Conservation (phyloP, 2,888 invertebrate genomes). For the Epinotia brunnichana region DNA sequence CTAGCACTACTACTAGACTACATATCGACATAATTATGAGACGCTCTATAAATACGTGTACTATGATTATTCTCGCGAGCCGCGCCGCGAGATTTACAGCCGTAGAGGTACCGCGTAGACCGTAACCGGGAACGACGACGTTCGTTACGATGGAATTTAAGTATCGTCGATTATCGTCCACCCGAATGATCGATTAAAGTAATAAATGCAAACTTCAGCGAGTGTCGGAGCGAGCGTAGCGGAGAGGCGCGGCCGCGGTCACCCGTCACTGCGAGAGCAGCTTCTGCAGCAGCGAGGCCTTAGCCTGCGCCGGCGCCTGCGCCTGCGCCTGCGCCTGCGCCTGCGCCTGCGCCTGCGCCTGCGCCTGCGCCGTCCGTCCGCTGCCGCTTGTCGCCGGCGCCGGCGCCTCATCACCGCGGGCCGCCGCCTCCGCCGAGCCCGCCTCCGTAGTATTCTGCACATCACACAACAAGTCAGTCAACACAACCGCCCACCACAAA, state of each 20-base stretch:
- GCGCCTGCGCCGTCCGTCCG: constrained; percentile 44
- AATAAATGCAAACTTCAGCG: constrained; percentile 73
- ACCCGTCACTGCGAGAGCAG: constrained; percentile 89
- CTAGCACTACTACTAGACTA: constrained; percentile 79
- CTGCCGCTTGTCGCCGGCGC: constrained; percentile 52
- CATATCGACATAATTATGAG: constrained; percentile 59
- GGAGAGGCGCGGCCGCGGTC: constrained; percentile 45
- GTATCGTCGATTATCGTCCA: constrained; percentile 59
- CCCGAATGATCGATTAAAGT: constrained; percentile 60
- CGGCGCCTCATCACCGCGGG: constrained; percentile 62
- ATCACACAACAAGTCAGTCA: constrained; percentile 44
- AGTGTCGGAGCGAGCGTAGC: constrained; percentile 40
- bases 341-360: constrained; percentile 67
- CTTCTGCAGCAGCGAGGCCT: constrained; percentile 93
- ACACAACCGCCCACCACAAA: neutral
- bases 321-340: constrained; percentile 57
- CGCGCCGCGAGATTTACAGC: constrained; percentile 71
- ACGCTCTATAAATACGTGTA: constrained; percentile 74
- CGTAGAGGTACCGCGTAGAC: constrained; percentile 78
- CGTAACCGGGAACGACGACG: constrained; percentile 65
- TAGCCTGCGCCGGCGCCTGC: constrained; percentile 69
- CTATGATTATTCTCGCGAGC: constrained; percentile 67
- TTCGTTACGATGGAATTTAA: constrained; percentile 63
- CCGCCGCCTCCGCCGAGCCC: constrained; percentile 75
- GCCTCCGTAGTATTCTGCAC: constrained; percentile 78